These are phyloP conservation scores for Lepas anatifera DNA, from an alignment of 2,888 invertebrate genomes.

Conservation along the genomic window DNA sequence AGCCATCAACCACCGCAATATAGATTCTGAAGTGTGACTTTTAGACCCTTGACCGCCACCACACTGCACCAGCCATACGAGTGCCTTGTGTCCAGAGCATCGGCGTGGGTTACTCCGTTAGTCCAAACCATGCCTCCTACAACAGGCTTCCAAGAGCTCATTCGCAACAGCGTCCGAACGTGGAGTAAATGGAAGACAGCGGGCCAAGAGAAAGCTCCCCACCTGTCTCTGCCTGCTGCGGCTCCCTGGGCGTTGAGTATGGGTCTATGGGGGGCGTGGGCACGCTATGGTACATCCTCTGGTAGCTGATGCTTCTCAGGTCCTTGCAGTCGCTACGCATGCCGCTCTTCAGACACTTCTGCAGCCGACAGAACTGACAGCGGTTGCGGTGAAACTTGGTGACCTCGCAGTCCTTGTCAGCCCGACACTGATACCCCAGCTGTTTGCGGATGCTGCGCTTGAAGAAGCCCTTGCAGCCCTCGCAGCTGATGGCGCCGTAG, in stretches of 20 bases:
- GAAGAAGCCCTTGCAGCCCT: constrained; percentile 97
- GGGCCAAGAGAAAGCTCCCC: not conserved
- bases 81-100: no score
- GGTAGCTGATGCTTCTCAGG: constrained; percentile 15
- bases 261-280: constrained; percentile 20
- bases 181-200: no score
- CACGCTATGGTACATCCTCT: constrained; percentile 20
- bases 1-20: no score
- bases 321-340: constrained; percentile 98
- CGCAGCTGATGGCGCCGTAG: constrained; percentile 81
- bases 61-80: no score
- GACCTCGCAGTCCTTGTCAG: constrained; percentile 92
- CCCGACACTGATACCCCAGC: constrained; percentile 90
- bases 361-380: constrained; percentile 94
- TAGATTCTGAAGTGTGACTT: no score
- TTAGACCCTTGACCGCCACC: no score
- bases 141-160: no score
- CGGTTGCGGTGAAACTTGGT: constrained; percentile 97
- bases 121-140: no score
- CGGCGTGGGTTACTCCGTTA: no score
- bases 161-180: no score
- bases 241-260: not conserved
- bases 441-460: constrained; percentile 95
- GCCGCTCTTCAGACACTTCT: constrained; percentile 94
- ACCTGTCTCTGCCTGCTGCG: not conserved